A percentile compares a stretch with the other conserved stretches of the same genome.
phyloP scores from a whole-genome alignment of 2,888 invertebrate species.

The Venustoraphidia nigricollis region DNA sequence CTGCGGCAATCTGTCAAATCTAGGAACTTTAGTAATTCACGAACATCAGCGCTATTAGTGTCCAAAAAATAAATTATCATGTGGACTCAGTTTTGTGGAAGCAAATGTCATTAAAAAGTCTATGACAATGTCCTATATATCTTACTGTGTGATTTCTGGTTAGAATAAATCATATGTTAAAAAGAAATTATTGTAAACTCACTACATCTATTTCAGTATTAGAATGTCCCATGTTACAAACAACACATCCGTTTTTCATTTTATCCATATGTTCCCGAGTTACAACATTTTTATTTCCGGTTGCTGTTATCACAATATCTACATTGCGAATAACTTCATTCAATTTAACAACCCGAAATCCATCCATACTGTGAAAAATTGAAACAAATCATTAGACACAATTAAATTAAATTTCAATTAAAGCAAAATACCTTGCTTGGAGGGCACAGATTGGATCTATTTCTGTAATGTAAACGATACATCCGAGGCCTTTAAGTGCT shows the following conservation, averaged over 20 bases:
- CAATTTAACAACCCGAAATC: constrained; percentile 85
- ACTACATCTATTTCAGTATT: constrained; percentile 93
- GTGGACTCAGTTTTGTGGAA: no score
- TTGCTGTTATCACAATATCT: constrained; percentile 94
- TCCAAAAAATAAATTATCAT: no score
- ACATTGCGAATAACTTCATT: constrained; percentile 87
- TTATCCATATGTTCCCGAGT: constrained; percentile 91
- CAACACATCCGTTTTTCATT: constrained; percentile 89
- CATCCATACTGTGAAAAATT: constrained; percentile 68
- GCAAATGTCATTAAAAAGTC: no score
- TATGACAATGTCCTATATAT: no score
- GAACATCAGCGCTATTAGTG: no score
- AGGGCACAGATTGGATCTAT: constrained; percentile 96
- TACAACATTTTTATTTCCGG: constrained; percentile 94
- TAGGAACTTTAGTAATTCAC: no score
- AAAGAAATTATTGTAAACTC: constrained; percentile 20
- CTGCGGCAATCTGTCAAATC: no score
- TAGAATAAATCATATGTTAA: neutral
- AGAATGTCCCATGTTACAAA: constrained; percentile 96
- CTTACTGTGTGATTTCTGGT: no score
- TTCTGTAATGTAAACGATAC: constrained; percentile 85
- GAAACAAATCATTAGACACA: constrained; percentile 1
- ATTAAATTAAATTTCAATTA: neutral
- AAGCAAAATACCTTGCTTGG: constrained; percentile 60
- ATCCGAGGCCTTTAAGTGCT: constrained; percentile 85